Conservation (phyloP, 1,140 invertebrate genomes). For the Aphidius ervi region DNA sequence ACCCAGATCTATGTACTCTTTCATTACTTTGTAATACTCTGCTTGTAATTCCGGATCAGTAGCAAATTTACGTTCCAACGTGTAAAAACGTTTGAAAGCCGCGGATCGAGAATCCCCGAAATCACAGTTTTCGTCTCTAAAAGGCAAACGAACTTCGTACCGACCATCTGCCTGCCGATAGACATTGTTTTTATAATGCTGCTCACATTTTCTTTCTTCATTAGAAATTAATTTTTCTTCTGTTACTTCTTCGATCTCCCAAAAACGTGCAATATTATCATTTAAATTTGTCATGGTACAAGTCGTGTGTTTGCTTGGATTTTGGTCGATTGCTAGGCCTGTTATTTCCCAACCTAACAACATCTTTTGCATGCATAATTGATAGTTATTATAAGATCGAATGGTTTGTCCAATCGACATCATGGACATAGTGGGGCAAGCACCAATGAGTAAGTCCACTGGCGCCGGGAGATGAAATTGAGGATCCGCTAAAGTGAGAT, state of each 20-base stretch:
- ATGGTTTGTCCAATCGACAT: conserved; percentile 26
- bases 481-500: conserved; percentile 26
- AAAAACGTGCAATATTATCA: conserved; percentile 18
- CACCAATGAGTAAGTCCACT: conserved; percentile 25
- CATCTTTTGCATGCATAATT: conserved; percentile 26
- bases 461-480: conserved; percentile 24
- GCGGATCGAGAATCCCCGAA: conserved; percentile 15
- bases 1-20: conserved; percentile 30
- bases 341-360: conserved; percentile 24
- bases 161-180: conserved; percentile 25
- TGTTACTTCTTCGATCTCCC: conserved; percentile 23
- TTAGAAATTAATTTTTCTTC: background rate
- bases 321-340: conserved; percentile 1
- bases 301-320: background rate
- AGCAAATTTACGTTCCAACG: conserved; percentile 22
- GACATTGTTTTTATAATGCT: conserved; percentile 26
- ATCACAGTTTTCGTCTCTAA: conserved; percentile 22
- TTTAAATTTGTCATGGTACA: conserved; percentile 17
- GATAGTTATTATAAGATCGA: conserved; percentile 2
- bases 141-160: conserved; percentile 29
- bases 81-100: conserved; percentile 16
- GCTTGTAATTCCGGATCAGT: conserved; percentile 19
- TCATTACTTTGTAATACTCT: conserved; percentile 22
- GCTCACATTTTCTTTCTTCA: conserved; percentile 28
- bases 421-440: conserved; percentile 24